These are phyloP conservation scores for Cnemophilus loriae DNA, from an alignment of 2,113 vertebrate genomes.

Conservation along the genomic window DNA sequence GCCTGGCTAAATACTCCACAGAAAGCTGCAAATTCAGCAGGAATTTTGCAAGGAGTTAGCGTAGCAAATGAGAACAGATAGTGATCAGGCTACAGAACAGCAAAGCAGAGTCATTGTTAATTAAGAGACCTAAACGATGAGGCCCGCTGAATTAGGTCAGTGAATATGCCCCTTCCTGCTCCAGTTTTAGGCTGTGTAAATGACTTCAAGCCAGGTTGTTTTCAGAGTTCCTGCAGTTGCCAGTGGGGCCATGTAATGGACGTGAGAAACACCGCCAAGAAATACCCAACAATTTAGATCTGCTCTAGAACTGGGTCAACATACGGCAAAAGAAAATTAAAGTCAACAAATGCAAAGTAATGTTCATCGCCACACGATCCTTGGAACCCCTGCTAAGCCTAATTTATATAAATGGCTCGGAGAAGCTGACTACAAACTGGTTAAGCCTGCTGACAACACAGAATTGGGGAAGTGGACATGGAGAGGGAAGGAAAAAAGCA, in stretches of 20 bases:
- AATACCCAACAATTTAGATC: slow-evolving; percentile 29
- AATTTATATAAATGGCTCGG: slow-evolving; percentile 70
- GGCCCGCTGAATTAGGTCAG: slow-evolving; percentile 32
- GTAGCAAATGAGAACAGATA: slow-evolving; percentile 34
- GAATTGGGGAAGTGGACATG: slow-evolving; percentile 45
- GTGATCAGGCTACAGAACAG: slow-evolving; percentile 19
- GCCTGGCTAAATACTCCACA: background rate
- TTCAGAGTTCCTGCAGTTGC: slow-evolving; percentile 9
- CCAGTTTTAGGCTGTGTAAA: slow-evolving; percentile 37
- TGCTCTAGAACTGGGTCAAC: slow-evolving; percentile 58
- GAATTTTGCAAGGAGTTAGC: background rate
- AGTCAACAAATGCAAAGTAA: slow-evolving; percentile 69
- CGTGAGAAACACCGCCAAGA: slow-evolving; percentile 25
- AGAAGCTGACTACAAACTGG: slow-evolving; percentile 58
- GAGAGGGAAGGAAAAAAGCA: background rate
- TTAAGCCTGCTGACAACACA: slow-evolving; percentile 64
- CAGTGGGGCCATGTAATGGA: background rate
- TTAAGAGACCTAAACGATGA: slow-evolving; percentile 35
- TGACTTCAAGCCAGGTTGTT: background rate
- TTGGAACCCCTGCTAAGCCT: slow-evolving; percentile 53
- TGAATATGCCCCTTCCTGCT: slow-evolving; percentile 15
- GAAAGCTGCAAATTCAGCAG: slow-evolving; percentile 43
- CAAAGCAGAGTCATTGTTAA: slow-evolving; percentile 42
- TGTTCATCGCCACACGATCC: slow-evolving; percentile 38
- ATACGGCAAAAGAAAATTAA: slow-evolving; percentile 55